A percentile compares a stretch with the other conserved stretches of the same genome.
These are phyloP conservation scores for Sesia bembeciformis DNA, from an alignment of 2,888 invertebrate genomes.

Conservation along the genomic window DNA sequence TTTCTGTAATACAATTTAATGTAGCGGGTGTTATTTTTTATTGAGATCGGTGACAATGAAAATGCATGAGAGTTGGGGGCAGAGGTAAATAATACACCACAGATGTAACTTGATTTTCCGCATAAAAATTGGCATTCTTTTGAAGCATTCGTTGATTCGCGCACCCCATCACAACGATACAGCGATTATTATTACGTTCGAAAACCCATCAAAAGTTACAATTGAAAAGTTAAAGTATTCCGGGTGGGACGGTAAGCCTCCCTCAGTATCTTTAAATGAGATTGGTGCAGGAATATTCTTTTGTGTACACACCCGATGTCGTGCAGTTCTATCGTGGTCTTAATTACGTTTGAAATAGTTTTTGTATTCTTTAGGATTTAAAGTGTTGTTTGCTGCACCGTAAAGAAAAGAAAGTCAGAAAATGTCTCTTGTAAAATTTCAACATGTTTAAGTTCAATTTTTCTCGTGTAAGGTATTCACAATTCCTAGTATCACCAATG, in stretches of 20 bases:
- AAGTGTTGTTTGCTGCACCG: background rate
- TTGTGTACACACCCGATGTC: slow-evolving; percentile 44
- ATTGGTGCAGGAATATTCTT: slow-evolving; percentile 63
- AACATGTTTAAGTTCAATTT: too few species aligned
- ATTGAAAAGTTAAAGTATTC: slow-evolving; percentile 75
- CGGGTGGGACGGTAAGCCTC: slow-evolving; percentile 57
- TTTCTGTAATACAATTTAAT: too few species aligned
- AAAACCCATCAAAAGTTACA: slow-evolving; percentile 75
- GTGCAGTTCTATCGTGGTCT: slow-evolving; percentile 22
- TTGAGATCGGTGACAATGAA: slow-evolving; percentile 33
- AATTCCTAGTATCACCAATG: too few species aligned
- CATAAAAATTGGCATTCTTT: slow-evolving; percentile 70
- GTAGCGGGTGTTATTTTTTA: slow-evolving; percentile 1
- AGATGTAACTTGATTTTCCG: slow-evolving; percentile 66
- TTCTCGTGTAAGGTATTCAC: too few species aligned
- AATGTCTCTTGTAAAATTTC: too few species aligned
- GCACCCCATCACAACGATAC: slow-evolving; percentile 61
- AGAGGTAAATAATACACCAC: slow-evolving; percentile 48
- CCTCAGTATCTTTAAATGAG: slow-evolving; percentile 65
- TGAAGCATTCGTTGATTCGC: slow-evolving; percentile 59
- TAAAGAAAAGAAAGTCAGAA: too few species aligned
- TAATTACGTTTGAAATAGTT: slow-evolving; percentile 23
- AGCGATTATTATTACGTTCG: slow-evolving; percentile 73
- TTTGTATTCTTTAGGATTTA: background rate
- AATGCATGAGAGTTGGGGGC: slow-evolving; percentile 37